A percentile compares a stretch with the other conserved stretches of the same genome.
Conservation (phyloP, 2,888 invertebrate genomes). For the Aphodius granarius region DNA sequence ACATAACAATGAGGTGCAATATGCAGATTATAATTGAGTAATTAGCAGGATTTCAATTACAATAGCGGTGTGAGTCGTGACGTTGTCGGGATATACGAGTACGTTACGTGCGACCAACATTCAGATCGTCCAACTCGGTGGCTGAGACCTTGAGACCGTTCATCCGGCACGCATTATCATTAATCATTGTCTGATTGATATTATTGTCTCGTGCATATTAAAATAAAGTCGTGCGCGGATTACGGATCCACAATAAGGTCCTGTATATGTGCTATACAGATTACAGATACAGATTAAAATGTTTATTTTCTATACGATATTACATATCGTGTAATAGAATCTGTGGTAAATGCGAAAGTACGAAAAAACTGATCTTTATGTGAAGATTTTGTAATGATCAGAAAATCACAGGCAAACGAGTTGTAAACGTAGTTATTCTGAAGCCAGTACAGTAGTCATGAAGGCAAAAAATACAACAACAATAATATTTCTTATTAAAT, state of each 20-base stretch:
- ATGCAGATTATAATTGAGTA: neutral
- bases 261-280: too few species aligned
- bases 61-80: neutral
- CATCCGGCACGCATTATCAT: slow-evolving; percentile 25
- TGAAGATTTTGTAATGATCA: too few species aligned
- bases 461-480: too few species aligned
- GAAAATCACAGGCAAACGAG: too few species aligned
- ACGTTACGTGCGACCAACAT: neutral
- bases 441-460: too few species aligned
- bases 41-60: neutral
- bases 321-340: too few species aligned
- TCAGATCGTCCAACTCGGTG: neutral
- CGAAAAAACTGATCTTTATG: too few species aligned
- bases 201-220: slow-evolving; percentile 22
- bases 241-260: slow-evolving; percentile 5
- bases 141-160: slow-evolving; percentile 18
- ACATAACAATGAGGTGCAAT: neutral
- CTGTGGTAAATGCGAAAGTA: too few species aligned
- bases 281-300: too few species aligned
- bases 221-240: slow-evolving; percentile 16
- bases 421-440: too few species aligned
- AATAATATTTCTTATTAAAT: too few species aligned
- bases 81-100: neutral
- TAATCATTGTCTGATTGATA: slow-evolving; percentile 9
- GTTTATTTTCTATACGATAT: too few species aligned